A percentile compares a stretch with the other conserved stretches of the same genome.
phyloP scores from a whole-genome alignment of 2,113 vertebrate genomes.

The Saguinus imperator region DNA sequence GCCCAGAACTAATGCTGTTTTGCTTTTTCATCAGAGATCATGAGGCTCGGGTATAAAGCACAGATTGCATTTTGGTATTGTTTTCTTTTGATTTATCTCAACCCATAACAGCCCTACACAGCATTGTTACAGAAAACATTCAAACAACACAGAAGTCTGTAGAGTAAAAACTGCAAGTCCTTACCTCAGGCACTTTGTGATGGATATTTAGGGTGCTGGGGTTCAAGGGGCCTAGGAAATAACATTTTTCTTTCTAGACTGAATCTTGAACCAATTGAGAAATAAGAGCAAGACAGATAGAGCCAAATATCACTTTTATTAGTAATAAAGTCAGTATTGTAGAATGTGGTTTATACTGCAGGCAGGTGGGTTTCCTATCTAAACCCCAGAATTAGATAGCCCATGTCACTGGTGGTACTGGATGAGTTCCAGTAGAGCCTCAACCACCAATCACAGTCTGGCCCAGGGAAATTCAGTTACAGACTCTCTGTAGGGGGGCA shows the following conservation, averaged over 20 bases:
- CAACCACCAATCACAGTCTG: background rate
- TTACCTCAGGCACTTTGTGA: background rate
- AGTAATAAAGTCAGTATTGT: background rate
- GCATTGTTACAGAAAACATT: background rate
- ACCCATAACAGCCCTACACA: background rate
- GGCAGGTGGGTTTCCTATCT: background rate
- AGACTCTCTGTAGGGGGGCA: background rate
- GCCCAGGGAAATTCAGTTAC: background rate
- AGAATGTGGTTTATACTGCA: background rate
- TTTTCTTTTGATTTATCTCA: conserved; percentile 29
- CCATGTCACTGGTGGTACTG: background rate
- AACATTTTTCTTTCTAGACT: background rate
- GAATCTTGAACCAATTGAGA: background rate
- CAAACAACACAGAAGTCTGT: background rate
- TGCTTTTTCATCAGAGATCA: background rate
- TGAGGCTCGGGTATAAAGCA: background rate
- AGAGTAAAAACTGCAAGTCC: background rate
- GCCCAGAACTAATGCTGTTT: background rate
- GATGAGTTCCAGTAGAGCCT: background rate
- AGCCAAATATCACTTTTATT: background rate
- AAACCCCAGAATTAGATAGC: background rate
- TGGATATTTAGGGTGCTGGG: background rate
- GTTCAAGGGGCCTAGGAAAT: background rate
- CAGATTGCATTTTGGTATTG: background rate
- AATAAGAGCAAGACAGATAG: background rate